Evolutionary conservation across 2,888 invertebrate species (phyloP), one percentile per base, ranked within the genome.

Genomic region (Cephus runcator): DNA sequence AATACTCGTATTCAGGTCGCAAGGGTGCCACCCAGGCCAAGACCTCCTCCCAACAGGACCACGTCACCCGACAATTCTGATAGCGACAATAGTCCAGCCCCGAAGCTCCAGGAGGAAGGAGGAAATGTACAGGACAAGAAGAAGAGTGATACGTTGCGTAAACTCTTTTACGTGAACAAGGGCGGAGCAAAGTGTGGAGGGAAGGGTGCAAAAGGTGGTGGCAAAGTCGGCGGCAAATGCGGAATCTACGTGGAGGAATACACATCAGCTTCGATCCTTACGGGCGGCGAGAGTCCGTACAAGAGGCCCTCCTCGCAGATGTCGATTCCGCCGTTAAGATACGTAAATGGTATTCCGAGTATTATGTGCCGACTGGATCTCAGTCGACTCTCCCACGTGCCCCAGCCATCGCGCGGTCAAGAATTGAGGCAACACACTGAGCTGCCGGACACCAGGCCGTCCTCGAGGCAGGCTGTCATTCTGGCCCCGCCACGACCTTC

Each of bases 191-290:
- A 91, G 76, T 94, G 94, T 80, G 95, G 95, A 4, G 93, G 93
- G 12, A 95, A 95, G 85, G 94, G 95, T 74, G 95, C 95, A 0
- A 91, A 91, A 56, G 92, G 91, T 33, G 92, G 91, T 33, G 95
- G 95, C 0, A 95, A 95, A 85, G 95, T 95, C 11, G 94, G 92
- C 12, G 95, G 94, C 71, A 95, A 95, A 82, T 95, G 96, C 81
- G 96, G 92, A 11, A 92, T 90, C 80, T 90, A 90, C 82, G 90
- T 90, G 40, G 90, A 90, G 77, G 90, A 92, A 75, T 91, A 88
- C 82, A 88, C 85, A 78, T 88, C 87, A 34, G 88, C 87, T 74
- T 90, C 85, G 34, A 90, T 91, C 75, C 90, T 92, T 68, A 91
- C 89, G 69, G 88, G 87, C 68, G 88, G 93, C 85, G 92, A 93